Evolutionary conservation across 2,113 vertebrate species (phyloP), one percentile per base, ranked within the genome.

Genomic region (Crotalus viridis): DNA sequence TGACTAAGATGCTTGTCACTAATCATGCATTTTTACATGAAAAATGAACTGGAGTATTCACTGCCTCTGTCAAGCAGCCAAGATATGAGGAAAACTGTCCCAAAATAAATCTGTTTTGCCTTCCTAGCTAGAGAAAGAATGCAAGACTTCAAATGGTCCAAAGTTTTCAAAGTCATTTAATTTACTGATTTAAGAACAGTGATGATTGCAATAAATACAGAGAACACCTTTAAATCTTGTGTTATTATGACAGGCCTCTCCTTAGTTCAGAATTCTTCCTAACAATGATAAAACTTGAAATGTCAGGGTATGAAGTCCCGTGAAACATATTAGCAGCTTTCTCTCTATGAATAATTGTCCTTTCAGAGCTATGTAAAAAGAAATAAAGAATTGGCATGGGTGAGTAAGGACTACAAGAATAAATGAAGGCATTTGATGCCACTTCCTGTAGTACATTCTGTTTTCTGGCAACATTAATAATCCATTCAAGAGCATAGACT

Each of bases 381-480:
- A 88, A 95, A 87, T 91, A 61, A 92, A 93, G 59, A 92, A 88
- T 0, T 90, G 88, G 87, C 81, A 92, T 94, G 90, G 86, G 88
- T 94, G 91, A 4, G 0, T 24, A 91, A 95, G 89, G 93, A 69
- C 28, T 13, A 19, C 3, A 89, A 85, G 54, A 93, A 59, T 90
- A 93, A 93, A 9, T 13, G 39, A 93, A 92, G 12, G 28, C 43
- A 89, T 93, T 33, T 52, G 21, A 87, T 90, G 92, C 92, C n/a
- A 39, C 61, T 93, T 93, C 88, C 74, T 93, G 93, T 1, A 10
- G 81, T 19, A 55, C 85, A 17, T 94, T 96, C 92, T 74, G 85
- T 57, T 94, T 93, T 74, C 64, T 81, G 89, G 91, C 90, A 95
- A 85, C 56, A 95, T 96, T 87, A 95, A 96, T 81, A 95, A 95